Evolutionary conservation across 1,140 invertebrate species (phyloP), one percentile per base, ranked within the genome.

Genomic region (Chrysomallon squamiferum): DNA sequence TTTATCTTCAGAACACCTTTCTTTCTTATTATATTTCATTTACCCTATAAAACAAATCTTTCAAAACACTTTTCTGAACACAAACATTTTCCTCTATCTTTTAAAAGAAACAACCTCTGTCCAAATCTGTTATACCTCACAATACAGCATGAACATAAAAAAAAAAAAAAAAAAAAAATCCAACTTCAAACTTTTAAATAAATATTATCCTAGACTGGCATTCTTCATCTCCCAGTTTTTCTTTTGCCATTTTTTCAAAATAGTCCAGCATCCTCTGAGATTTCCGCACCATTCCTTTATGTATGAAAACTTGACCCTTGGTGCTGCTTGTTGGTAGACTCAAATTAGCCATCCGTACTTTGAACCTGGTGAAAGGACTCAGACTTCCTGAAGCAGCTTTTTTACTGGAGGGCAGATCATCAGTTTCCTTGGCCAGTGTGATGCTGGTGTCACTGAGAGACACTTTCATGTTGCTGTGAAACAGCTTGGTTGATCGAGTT

Each of bases 161-260:
- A n/a, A n/a, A n/a, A n/a, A n/a, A n/a, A n/a, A n/a, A n/a, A n/a
- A n/a, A n/a, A n/a, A n/a, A n/a, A n/a, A n/a, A n/a, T n/a, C n/a
- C n/a, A n/a, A n/a, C n/a, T n/a, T n/a, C n/a, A n/a, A n/a, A n/a
- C n/a, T n/a, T 20, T 73, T 54, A 73, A 30, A 73, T 73, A 60
- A 73, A 73, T 15, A 73, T 69, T 32, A 73, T 66, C 11, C 54
- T 38, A n/a, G 71, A 56, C 49, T 68, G 29, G 49, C 71, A 69
- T 38, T 73, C 71, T 13, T 35, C 22, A 41, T 47, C 29, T 13
- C 38, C 49, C 41, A 69, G 50, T 57, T 73, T 69, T 15, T 69
- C 61, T 25, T 60, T 52, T 4, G 64, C 45, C 13, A 73, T 65
- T 38, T 63, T 29, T 43, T 73, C 71, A 56, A 73, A 73, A 11